Evolutionary conservation across 2,888 invertebrate genomes (phyloP).

Genomic region (Trachelus troglodyta): DNA sequence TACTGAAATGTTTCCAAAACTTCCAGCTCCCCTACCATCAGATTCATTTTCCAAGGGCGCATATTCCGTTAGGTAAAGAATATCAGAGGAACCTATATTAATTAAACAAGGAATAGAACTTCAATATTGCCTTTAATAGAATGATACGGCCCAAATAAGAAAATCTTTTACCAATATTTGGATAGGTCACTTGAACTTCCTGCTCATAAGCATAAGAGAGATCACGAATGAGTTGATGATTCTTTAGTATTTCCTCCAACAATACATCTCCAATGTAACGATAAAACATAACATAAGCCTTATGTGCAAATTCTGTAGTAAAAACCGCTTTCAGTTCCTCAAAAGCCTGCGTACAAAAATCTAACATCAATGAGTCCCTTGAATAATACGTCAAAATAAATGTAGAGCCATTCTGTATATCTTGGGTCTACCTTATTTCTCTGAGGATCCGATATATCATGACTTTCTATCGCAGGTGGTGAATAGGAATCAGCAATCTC

Average conservation of each 20-base stretch:
- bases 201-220: conserved; percentile 82
- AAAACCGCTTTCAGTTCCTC: conserved; percentile 87
- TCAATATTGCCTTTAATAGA: background rate
- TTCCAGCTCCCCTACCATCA: conserved; percentile 66
- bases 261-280: conserved; percentile 78
- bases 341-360: conserved; percentile 69
- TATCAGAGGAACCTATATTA: background rate
- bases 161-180: conserved; percentile 30
- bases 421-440: conserved; percentile 48
- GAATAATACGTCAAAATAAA: conserved; percentile 1
- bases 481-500: conserved; percentile 73
- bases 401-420: background rate
- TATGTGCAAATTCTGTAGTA: conserved; percentile 85
- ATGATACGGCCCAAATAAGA: background rate
- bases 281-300: conserved; percentile 81
- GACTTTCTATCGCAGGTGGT: conserved; percentile 66
- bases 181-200: conserved; percentile 57
- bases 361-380: conserved; percentile 5
- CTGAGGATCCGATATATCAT: conserved; percentile 50
- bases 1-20: conserved; percentile 85
- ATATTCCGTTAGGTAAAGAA: background rate
- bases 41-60: conserved; percentile 38
- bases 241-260: conserved; percentile 79
- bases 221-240: conserved; percentile 80
- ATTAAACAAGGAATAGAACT: background rate